Conservation (phyloP, 2,113 vertebrate genomes). For the Amphiprion ocellaris region DNA sequence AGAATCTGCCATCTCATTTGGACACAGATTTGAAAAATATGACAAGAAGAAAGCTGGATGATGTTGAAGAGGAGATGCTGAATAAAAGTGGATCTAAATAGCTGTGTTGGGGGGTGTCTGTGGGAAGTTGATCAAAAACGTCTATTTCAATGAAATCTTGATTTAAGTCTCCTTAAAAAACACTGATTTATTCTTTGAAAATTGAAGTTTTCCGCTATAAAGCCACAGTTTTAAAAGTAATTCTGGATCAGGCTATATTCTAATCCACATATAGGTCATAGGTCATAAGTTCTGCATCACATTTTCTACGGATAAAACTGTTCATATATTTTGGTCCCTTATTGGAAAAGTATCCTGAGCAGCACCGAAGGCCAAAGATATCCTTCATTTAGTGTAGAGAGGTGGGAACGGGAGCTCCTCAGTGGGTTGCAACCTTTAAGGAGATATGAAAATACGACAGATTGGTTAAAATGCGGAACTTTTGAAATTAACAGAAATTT, state of each 20-base stretch:
- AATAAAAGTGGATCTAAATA: constrained; percentile 40
- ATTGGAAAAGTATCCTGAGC: not conserved
- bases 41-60: constrained; percentile 15
- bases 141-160: not conserved
- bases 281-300: not conserved
- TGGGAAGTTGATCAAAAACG: not conserved
- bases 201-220: not conserved
- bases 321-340: constrained; percentile 22
- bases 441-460: constrained; percentile 12
- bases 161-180: constrained; percentile 5
- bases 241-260: not conserved
- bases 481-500: not conserved
- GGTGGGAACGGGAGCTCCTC: constrained; percentile 90
- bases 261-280: not conserved
- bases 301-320: not conserved
- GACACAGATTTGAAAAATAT: constrained; percentile 10
- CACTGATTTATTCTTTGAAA: not conserved
- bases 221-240: too few relatives aligned
- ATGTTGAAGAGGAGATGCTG: constrained; percentile 25
- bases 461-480: not conserved
- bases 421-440: constrained; percentile 92
- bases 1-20: constrained; percentile 19
- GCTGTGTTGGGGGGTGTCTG: not conserved
- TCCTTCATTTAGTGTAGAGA: constrained; percentile 85
- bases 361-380: not conserved